Evolutionary conservation across 2,113 vertebrate genomes (phyloP).

Genomic region (Entomyzon cyanotis): DNA sequence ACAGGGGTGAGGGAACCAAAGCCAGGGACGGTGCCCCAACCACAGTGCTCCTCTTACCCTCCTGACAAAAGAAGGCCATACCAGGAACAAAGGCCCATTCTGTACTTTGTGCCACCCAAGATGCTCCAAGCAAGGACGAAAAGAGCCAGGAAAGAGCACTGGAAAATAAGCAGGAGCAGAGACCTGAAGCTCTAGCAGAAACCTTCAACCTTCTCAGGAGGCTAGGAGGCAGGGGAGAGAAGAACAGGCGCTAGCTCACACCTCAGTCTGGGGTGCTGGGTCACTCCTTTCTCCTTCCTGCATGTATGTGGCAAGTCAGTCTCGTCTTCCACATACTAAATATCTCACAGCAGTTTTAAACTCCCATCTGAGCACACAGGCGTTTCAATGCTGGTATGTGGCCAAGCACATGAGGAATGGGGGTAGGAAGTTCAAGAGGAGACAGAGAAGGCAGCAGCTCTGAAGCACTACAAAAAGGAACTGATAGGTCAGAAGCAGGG

Average conservation of each 20-base stretch:
- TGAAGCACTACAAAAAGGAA: neutral
- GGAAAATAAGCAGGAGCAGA: neutral
- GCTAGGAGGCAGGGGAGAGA: neutral
- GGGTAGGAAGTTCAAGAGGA: conserved; percentile 26
- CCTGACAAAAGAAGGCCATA: neutral
- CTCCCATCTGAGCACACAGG: neutral
- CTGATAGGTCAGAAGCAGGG: neutral
- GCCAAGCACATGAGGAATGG: conserved; percentile 12
- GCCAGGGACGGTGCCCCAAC: neutral
- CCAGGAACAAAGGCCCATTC: neutral
- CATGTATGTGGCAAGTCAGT: neutral
- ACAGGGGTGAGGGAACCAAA: neutral
- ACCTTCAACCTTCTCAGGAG: neutral
- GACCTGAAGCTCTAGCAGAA: neutral
- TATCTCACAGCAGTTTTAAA: conserved; percentile 7
- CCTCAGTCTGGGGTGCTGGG: neutral
- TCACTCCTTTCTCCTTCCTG: neutral
- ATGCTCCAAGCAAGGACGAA: neutral
- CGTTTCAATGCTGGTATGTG: neutral
- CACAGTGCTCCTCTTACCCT: neutral
- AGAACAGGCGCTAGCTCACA: neutral
- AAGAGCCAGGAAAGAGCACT: neutral
- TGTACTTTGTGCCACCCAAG: neutral
- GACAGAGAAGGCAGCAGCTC: neutral
- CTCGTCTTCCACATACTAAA: neutral